Percentiles rank a stretch among this genome's conserved stretches.
phyloP scores from a whole-genome alignment of 92 coral and sea anemone species.

The Epizoanthus scotinus region DNA sequence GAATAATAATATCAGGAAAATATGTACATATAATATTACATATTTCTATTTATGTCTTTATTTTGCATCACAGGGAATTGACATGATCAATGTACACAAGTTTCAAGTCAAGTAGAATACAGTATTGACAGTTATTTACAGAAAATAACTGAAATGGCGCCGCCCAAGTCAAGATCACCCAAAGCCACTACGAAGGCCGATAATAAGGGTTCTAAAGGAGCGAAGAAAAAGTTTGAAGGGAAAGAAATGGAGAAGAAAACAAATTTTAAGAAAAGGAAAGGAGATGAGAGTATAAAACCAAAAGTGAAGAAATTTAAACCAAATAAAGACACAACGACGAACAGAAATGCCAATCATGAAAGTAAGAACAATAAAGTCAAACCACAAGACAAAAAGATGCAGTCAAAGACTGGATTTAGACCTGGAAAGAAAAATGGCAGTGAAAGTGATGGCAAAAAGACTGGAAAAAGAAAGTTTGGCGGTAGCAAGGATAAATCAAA shows the following conservation, averaged over 20 bases:
- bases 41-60: too few relatives aligned
- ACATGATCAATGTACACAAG: too few relatives aligned
- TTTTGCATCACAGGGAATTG: too few relatives aligned
- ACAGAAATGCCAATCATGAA: not conserved
- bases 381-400: not conserved
- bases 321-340: slow-evolving; percentile 1
- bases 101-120: too few relatives aligned
- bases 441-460: not conserved
- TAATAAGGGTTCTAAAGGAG: slow-evolving; percentile 14
- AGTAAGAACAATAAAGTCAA: not conserved
- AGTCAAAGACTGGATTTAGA: not conserved
- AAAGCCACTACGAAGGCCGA: slow-evolving; percentile 22
- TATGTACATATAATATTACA: too few relatives aligned
- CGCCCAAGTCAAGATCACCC: slow-evolving; percentile 23
- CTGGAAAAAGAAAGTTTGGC: slow-evolving; percentile 21
- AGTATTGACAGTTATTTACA: not conserved
- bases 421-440: not conserved
- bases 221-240: slow-evolving; percentile 31
- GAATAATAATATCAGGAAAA: too few relatives aligned
- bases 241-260: slow-evolving; percentile 46
- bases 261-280: slow-evolving; percentile 38
- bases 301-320: slow-evolving; percentile 47
- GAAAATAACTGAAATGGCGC: slow-evolving; percentile 33
- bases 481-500: not conserved
- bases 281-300: slow-evolving; percentile 27